Base-by-base conservation (phyloP, 92 coral and sea anemone species). In the Palythoa grandis region DNA sequence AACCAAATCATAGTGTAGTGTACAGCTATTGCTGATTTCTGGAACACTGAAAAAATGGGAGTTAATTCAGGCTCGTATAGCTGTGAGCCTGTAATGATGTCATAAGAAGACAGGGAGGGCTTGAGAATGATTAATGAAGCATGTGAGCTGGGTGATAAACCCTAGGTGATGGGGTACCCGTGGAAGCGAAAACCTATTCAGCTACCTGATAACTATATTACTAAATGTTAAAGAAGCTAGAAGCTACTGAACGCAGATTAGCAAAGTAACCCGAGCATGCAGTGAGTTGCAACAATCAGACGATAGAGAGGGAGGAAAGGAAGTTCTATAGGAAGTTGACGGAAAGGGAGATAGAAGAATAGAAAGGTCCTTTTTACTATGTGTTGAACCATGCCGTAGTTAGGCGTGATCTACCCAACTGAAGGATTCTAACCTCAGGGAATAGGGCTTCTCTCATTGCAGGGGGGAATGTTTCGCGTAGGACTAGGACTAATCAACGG, bases 1-100 rank as follows among this genome's bases (percentile, higher is more conserved):
- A 58, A 15, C 5, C 65, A 15, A 58, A 2, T 58, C 14, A 58
- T 12, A 58, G 65, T 58, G 23, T 58, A 58, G 17, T 58, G 65
- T 58, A 90, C 87, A 29, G 52, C 57, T 84, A 83, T 92, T 4
- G 47, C 82, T 7, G 89, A 91, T 0, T 77, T 88, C 54, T 91
- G 91, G 91, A 82, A 77, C 29, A 91, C 91, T 1, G 90, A 92
- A 69, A 78, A 87, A 52, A 92, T 90, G 95, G 91, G 91, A 65
- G 93, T 87, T 16, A 43, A 87, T 7, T 52, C 52, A 0, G 66
- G 88, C 1, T 83, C 89, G 83, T 72, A 16, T n/a, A n/a, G n/a
- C n/a, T n/a, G n/a, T n/a, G n/a, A n/a, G n/a, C n/a, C n/a, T n/a
- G n/a, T n/a, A n/a, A 80, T 83, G 56, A 76, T 92, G 89, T 76